Evolutionary conservation across 1,140 invertebrate species (phyloP), one percentile per base, ranked within the genome.

Genomic region (Drosophila ananassae): DNA sequence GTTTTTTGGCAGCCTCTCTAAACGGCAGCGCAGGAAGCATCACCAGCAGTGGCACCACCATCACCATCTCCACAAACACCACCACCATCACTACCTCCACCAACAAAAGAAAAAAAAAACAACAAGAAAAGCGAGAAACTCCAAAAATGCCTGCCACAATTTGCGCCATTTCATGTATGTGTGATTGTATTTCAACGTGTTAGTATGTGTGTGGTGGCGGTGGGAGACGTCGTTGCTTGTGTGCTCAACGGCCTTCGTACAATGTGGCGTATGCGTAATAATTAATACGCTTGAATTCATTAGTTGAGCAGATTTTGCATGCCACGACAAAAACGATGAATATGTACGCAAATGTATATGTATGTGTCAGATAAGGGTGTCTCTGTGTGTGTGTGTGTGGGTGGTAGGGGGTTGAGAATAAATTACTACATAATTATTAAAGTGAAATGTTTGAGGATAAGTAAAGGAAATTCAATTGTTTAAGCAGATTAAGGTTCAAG

Each of bases 261-360:
- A 83, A 79, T 77, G 75, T 89, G 83, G 83, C 83, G 83, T 87
- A 89, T 87, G 83, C 83, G 83, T 87, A 87, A 87, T 87, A 87
- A 89, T 87, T 89, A 89, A 87, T 87, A 89, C 83, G 83, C 83
- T 89, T 87, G 83, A 89, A 89, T 87, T 87, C 83, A 89, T 89
- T 89, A 87, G 83, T 89, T 87, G 78, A 79, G 82, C 82, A 79
- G 83, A 87, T 87, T 87, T 82, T 89, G 73, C 81, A 87, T 87
- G 77, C 63, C 77, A 81, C 47, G 66, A 73, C 83, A 66, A 83
- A 83, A 56, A 73, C 69, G 62, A 21, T 54, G 47, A 54, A 54
- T 66, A 47, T 17, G 39, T 66, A 41, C 24, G 48, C 41, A 39
- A 17, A 44, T 55, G 22, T 22, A 52, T 30, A 21, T 51, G 21